Evolutionary conservation across 2,113 vertebrate genomes (phyloP), one percentile per base, ranked within the genome.

Genomic region (Mesitornis unicolor): DNA sequence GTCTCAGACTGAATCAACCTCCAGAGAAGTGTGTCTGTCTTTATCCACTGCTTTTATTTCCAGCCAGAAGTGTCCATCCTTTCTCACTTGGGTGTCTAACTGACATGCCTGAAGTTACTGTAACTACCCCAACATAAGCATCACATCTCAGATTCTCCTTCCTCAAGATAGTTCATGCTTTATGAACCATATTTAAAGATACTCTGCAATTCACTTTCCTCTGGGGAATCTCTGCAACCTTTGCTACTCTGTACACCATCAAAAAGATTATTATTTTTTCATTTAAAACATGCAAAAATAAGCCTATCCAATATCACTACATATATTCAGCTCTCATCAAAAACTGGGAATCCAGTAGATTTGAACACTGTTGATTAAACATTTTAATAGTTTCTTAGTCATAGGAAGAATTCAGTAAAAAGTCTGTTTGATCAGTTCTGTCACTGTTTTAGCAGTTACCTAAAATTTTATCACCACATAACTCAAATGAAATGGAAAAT

Each of bases 141-240:
- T 69, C 43, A 69, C 48, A 47, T 29, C 81, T 71, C n/a, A 89
- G 31, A 35, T 16, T 54, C 68, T 70, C 59, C 48, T 56, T 54
- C 61, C 70, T 20, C n/a, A 76, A 31, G 18, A 57, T 0, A 54
- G 19, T 5, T 7, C 0, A 0, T 1, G 3, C 51, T 59, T 84
- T 29, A 75, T 14, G 11, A 92, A 40, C 14, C 17, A 2, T 6
- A 48, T 60, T 35, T 75, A 45, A 87, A 92, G 61, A 26, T 18
- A 59, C 28, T 47, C 65, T 78, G 51, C 42, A 50, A 36, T 63
- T 60, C 6, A 0, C 48, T n/a, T 77, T 77, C 18, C 60, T 40
- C 43, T 64, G 16, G 38, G 22, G 20, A 84, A 75, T 25, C 56
- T 81, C 38, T 60, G 51, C 38, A 95, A 84, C 35, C 51, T 91